Evolutionary conservation across 1,140 invertebrate genomes (phyloP), one percentile per base, ranked within the genome.

Genomic region (Drosophila erecta): DNA sequence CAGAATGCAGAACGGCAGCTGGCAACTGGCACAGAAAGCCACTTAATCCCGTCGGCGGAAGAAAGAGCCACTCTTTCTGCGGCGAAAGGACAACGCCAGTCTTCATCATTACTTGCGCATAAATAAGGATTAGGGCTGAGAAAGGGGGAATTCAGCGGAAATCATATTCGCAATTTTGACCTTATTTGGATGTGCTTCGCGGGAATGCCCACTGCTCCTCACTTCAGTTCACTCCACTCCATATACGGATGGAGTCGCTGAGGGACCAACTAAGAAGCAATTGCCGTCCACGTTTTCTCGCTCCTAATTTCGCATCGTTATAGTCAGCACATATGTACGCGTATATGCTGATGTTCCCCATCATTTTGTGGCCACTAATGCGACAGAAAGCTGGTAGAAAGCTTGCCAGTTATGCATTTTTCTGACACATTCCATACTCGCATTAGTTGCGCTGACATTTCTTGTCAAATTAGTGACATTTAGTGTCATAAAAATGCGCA

Each of bases 81-180:
- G 53, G 57, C 59, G 65, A 81, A 35, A 51, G 49, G 58, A 38
- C 37, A 38, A 33, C 35, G 56, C 65, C 47, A 71, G 41, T 62
- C 62, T 64, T 83, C 81, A 91, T 91, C 89, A 91, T 91, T 91
- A 90, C 79, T 89, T 80, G 60, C 65, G 81, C 89, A 91, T 91
- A 91, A 91, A 80, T 91, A 86, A 70, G 84, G 89, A 91, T 91
- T 91, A 91, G 55, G 20, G 46, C 20, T 2, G 38, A 50, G 43
- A 43, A 33, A 50, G 12, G 30, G 24, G 14, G 55, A 22, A 11
- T 4, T 87, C 71, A 60, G 35, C 46, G 58, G 81, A 86, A 86
- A 76, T 86, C 75, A 86, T 86, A 87, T 76, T 66, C 54, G 67
- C 79, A 87, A 87, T 87, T 87, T 87, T 83, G 83, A 77, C 84